Evolutionary conservation across 2,888 invertebrate species (phyloP).

Genomic region (Philaethria dido): DNA sequence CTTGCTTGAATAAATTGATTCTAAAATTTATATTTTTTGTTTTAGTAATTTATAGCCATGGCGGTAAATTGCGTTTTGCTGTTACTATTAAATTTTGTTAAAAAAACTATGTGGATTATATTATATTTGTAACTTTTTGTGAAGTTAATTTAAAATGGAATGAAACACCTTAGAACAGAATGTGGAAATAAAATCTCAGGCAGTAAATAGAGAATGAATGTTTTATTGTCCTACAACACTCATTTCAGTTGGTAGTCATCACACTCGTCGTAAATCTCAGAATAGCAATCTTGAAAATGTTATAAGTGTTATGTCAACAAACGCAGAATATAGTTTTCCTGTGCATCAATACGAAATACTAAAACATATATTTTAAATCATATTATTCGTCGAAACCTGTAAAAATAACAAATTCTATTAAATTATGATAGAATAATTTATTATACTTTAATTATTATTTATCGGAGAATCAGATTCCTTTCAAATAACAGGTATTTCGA

Average conservation of each 20-base stretch:
- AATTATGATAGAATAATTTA: constrained; percentile 45
- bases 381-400: constrained; percentile 8
- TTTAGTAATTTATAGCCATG: constrained; percentile 62
- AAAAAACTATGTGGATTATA: not conserved
- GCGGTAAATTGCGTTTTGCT: constrained; percentile 31
- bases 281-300: constrained; percentile 64
- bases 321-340: constrained; percentile 19
- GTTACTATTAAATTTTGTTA: constrained; percentile 13
- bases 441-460: constrained; percentile 46
- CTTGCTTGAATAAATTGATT: constrained; percentile 82
- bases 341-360: not conserved
- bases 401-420: constrained; percentile 43
- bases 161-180: constrained; percentile 55
- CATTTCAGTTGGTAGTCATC: constrained; percentile 69
- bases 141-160: not conserved
- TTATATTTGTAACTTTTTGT: not conserved
- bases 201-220: constrained; percentile 60
- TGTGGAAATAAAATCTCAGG: constrained; percentile 71
- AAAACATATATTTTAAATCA: not conserved
- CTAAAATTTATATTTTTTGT: constrained; percentile 77
- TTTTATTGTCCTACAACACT: constrained; percentile 70
- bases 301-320: constrained; percentile 58
- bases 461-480: constrained; percentile 44
- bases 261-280: constrained; percentile 69
- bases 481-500: constrained; percentile 45